Percentiles rank a stretch among this genome's conserved stretches.
phyloP scores from a whole-genome alignment of 2,888 invertebrate species.

The Gnatocerus cornutus region DNA sequence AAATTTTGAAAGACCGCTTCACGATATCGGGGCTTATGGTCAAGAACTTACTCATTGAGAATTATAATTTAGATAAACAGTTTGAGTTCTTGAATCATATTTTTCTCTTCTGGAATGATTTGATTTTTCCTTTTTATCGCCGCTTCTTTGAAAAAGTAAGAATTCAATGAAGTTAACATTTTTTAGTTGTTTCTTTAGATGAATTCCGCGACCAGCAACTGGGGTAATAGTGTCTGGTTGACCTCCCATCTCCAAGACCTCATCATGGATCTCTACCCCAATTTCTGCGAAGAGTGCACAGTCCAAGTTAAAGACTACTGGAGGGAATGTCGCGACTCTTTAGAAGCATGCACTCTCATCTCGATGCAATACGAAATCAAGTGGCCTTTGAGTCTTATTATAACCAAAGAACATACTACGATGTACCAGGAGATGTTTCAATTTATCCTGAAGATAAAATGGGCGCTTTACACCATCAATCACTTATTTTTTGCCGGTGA shows the following conservation, averaged over 20 bases:
- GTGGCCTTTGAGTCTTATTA: conserved; percentile 68
- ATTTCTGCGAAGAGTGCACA: conserved; percentile 63
- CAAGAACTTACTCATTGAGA: conserved; percentile 64
- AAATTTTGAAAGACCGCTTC: conserved; percentile 64
- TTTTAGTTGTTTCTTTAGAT: conserved; percentile 51
- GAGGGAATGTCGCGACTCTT: conserved; percentile 58
- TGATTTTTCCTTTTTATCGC: conserved; percentile 67
- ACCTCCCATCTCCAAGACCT: conserved; percentile 67
- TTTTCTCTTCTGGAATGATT: conserved; percentile 66
- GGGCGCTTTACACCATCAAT: conserved; percentile 67
- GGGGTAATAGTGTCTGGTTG: conserved; percentile 66
- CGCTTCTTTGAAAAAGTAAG: conserved; percentile 65
- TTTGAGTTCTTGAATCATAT: conserved; percentile 65
- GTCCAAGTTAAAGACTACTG: conserved; percentile 62
- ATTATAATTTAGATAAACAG: conserved; percentile 65
- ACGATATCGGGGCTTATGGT: conserved; percentile 66
- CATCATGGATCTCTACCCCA: conserved; percentile 67
- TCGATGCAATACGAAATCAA: conserved; percentile 62
- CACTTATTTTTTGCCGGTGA: conserved; percentile 65
- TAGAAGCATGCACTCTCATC: conserved; percentile 61
- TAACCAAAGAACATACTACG: conserved; percentile 61
- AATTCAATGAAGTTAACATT: too few species aligned
- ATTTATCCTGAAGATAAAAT: conserved; percentile 67
- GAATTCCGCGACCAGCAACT: conserved; percentile 54
- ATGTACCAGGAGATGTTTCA: conserved; percentile 66